These are phyloP conservation scores for Beroe forskalii DNA, from an alignment of 37 sponge, comb jelly and placozoan genomes.

Conservation along the genomic window DNA sequence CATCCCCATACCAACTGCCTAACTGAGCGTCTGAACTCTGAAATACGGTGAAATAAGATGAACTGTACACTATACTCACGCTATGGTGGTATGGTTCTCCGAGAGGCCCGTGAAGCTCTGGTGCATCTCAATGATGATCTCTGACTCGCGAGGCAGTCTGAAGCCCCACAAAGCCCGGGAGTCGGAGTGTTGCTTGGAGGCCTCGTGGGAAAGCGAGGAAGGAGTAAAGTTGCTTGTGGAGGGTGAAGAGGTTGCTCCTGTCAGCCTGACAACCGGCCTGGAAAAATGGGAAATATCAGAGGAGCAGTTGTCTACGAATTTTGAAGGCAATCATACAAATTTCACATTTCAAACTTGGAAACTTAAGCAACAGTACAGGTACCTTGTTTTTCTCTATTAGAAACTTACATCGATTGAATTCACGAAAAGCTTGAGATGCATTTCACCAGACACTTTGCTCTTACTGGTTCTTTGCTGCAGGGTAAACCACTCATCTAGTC, in stretches of 20 bases:
- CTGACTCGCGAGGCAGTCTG: slow-evolving; percentile 45
- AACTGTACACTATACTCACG: too few species aligned
- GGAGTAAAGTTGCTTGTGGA: slow-evolving; percentile 63
- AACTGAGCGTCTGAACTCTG: too few species aligned
- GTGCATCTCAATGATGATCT: slow-evolving; percentile 58
- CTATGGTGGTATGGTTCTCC: slow-evolving; percentile 19
- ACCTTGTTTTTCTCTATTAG: too few species aligned
- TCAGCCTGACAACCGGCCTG: slow-evolving; percentile 32
- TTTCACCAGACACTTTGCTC: slow-evolving; percentile 59
- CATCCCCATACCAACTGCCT: too few species aligned
- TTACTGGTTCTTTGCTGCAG: slow-evolving; percentile 59
- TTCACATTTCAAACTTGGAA: too few species aligned
- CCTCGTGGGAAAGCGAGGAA: slow-evolving; percentile 58
- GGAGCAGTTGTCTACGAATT: too few species aligned
- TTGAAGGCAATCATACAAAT: too few species aligned
- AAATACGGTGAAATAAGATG: too few species aligned
- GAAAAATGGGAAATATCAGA: too few species aligned
- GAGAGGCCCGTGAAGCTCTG: slow-evolving; percentile 39
- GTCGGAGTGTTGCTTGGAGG: not conserved
- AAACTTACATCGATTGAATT: slow-evolving; percentile 59
- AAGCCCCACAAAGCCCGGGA: slow-evolving; percentile 22
- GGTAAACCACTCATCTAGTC: slow-evolving; percentile 17
- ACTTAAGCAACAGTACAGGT: too few species aligned
- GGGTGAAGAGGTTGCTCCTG: slow-evolving; percentile 47
- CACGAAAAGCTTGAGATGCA: not conserved